Percentiles rank a stretch among this genome's conserved stretches.
Conservation (phyloP, 2,113 vertebrate genomes). For the Eptesicus fuscus region DNA sequence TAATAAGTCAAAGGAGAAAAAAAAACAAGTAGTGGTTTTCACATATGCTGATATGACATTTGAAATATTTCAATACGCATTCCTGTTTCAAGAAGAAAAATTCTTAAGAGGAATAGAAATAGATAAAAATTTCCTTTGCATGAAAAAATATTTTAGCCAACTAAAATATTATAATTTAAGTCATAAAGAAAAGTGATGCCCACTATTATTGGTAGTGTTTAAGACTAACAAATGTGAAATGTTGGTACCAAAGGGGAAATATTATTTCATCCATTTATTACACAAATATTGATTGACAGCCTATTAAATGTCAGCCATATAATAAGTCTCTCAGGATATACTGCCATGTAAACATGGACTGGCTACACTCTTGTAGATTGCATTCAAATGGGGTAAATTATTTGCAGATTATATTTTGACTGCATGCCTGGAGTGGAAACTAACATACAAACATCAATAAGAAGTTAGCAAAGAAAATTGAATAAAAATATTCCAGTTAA, state of each 20-base stretch:
- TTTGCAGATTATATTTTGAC: neutral
- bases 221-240: neutral
- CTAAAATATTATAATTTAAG: neutral
- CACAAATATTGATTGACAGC: neutral
- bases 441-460: neutral
- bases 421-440: neutral
- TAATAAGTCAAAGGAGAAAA: conserved; percentile 61
- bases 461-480: neutral
- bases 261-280: neutral
- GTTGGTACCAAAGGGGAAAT: neutral
- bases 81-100: conserved; percentile 39
- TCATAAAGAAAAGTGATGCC: neutral
- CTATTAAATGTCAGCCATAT: neutral
- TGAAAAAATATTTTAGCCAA: neutral
- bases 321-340: neutral
- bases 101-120: conserved; percentile 34
- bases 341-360: neutral
- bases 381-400: neutral
- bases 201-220: neutral
- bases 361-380: neutral
- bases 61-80: conserved; percentile 41
- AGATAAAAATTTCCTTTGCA: conserved; percentile 11
- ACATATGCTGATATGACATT: conserved; percentile 65
- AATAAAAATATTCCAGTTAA: neutral
- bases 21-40: conserved; percentile 52